Evolutionary conservation across 1,140 invertebrate species (phyloP).

Genomic region (Pogonognathellus flavescens): DNA sequence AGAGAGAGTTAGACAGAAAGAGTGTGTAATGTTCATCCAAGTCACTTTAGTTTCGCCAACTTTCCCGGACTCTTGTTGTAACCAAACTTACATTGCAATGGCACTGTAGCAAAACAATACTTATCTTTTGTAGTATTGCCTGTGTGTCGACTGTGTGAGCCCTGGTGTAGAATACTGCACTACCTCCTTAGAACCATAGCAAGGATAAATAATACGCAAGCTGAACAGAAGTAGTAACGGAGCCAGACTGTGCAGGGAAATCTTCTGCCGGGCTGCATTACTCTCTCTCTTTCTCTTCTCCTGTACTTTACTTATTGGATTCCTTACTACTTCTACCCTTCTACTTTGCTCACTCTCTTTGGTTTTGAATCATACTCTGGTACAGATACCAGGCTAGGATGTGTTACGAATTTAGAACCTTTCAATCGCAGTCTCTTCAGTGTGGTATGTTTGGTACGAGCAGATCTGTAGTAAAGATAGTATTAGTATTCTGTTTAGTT

Average conservation of each 20-base stretch:
- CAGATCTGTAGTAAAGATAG: no score
- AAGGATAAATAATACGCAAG: neutral
- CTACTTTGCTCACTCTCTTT: neutral
- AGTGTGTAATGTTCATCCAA: constrained; percentile 18
- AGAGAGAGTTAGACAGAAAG: neutral
- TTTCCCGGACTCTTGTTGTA: constrained; percentile 32
- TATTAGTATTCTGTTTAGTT: no score
- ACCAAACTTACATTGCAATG: neutral
- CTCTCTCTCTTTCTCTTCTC: neutral
- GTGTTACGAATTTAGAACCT: constrained; percentile 35
- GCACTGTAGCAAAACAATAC: neutral
- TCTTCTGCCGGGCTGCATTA: constrained; percentile 36
- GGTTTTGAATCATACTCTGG: neutral
- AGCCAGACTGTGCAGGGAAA: constrained; percentile 15
- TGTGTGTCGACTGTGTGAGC: neutral
- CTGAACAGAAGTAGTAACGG: neutral
- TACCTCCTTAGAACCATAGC: neutral
- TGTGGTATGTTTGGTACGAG: no score
- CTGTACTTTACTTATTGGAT: constrained; percentile 41
- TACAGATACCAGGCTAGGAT: neutral
- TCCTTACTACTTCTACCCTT: neutral
- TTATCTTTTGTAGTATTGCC: neutral
- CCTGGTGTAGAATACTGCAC: neutral
- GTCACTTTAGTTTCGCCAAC: constrained; percentile 20
- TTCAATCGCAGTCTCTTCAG: no score